phyloP scores from a whole-genome alignment of 1,140 invertebrate genomes.

The Agrypnia vestita region DNA sequence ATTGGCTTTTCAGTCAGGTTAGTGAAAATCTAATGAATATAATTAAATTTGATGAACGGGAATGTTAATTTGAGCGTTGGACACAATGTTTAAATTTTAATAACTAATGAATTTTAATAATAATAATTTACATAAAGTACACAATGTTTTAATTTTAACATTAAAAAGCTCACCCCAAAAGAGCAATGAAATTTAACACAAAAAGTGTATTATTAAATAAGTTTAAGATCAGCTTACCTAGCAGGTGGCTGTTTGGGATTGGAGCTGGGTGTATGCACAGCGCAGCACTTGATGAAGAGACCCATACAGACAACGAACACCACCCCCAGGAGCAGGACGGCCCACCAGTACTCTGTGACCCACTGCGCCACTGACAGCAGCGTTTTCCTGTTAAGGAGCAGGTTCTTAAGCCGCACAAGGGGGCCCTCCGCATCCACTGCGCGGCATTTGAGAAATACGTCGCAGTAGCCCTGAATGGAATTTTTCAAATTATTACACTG shows the following conservation, averaged over 20 bases:
- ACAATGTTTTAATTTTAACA: too few relatives aligned
- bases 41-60: too few relatives aligned
- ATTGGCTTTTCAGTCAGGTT: too few relatives aligned
- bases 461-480: conserved; percentile 90
- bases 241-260: conserved; percentile 95
- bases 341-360: conserved; percentile 98
- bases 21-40: too few relatives aligned
- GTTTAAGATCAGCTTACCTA: conserved; percentile 64
- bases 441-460: conserved; percentile 97
- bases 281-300: conserved; percentile 99
- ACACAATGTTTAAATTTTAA: too few relatives aligned
- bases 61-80: too few relatives aligned
- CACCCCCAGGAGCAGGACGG: conserved; percentile 92
- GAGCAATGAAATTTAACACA: too few relatives aligned
- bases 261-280: conserved; percentile 98
- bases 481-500: too few relatives aligned
- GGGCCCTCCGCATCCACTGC: conserved; percentile 99
- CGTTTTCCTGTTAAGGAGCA: conserved; percentile 94
- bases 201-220: conserved; percentile 29
- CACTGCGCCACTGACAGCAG: conserved; percentile 89
- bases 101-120: too few relatives aligned
- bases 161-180: too few relatives aligned
- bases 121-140: background rate
- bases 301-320: conserved; percentile 96
- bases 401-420: conserved; percentile 95